Evolutionary conservation across 1,140 invertebrate species (phyloP).

Genomic region (Meloidogyne hapla): DNA sequence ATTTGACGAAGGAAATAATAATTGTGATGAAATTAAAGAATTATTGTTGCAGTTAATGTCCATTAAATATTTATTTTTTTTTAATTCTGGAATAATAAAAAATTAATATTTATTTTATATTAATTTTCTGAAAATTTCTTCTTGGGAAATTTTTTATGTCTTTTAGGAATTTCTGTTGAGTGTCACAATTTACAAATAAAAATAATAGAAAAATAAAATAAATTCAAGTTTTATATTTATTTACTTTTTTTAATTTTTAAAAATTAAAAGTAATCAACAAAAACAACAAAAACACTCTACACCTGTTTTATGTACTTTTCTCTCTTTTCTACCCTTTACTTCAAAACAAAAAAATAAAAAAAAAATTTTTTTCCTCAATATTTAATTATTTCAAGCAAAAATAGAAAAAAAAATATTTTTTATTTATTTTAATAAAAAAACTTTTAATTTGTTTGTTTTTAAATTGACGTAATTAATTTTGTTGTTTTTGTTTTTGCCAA

Average conservation of each 20-base stretch:
- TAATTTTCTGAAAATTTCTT: too few relatives aligned
- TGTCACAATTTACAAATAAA: too few relatives aligned
- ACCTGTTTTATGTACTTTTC: not conserved
- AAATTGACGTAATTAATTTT: not conserved
- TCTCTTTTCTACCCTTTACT: not conserved
- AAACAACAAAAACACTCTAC: not conserved
- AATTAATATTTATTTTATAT: too few relatives aligned
- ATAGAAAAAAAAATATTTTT: not conserved
- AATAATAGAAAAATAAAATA: too few relatives aligned
- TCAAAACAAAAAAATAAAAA: not conserved
- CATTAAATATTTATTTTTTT: not conserved
- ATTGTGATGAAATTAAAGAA: not conserved
- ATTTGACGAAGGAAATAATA: not conserved
- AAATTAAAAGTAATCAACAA: not conserved
- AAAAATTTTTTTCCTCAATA: not conserved
- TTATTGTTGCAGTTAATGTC: not conserved
- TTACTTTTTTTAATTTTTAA: too few relatives aligned
- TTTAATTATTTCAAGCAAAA: not conserved
- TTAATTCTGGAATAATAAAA: too few relatives aligned
- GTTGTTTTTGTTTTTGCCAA: not conserved
- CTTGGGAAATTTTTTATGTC: too few relatives aligned
- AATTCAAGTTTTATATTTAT: too few relatives aligned
- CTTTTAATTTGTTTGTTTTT: too few relatives aligned
- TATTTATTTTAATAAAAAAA: too few relatives aligned
- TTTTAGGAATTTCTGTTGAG: too few relatives aligned